Evolutionary conservation across 2,888 invertebrate genomes (phyloP).

Genomic region (Cheilosia soror): DNA sequence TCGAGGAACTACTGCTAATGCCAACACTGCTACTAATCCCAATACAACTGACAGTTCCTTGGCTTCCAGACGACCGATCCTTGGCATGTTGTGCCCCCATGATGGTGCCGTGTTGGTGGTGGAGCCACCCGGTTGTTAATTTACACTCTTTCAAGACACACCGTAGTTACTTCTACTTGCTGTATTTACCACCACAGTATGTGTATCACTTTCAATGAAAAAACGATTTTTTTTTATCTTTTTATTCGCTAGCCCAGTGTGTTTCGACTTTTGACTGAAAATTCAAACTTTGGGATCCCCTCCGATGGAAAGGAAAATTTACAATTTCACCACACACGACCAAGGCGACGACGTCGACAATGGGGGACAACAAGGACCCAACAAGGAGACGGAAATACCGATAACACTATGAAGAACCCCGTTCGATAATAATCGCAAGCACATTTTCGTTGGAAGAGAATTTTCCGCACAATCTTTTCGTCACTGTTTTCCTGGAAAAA

Average conservation of each 20-base stretch:
- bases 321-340: constrained; percentile 68
- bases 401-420: constrained; percentile 55
- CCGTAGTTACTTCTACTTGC: constrained; percentile 38
- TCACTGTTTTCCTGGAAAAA: not conserved
- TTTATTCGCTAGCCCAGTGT: constrained; percentile 36
- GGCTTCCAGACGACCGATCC: constrained; percentile 87
- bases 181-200: constrained; percentile 26
- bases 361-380: constrained; percentile 60
- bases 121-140: constrained; percentile 65
- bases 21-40: constrained; percentile 85
- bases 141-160: constrained; percentile 18
- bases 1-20: constrained; percentile 79
- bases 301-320: constrained; percentile 26
- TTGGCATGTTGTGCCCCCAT: constrained; percentile 98
- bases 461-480: constrained; percentile 27
- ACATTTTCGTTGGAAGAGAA: constrained; percentile 47
- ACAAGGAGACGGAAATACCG: constrained; percentile 60
- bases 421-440: constrained; percentile 57
- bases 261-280: constrained; percentile 7
- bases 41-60: constrained; percentile 84
- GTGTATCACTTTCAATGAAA: constrained; percentile 13
- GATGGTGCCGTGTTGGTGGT: constrained; percentile 84
- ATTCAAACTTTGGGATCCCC: constrained; percentile 4
- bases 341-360: constrained; percentile 22
- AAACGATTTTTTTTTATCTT: constrained; percentile 6